A percentile compares a stretch with the other conserved stretches of the same genome.
Evolutionary conservation across 2,113 vertebrate genomes (phyloP).

Genomic region (Leucopsar rothschildi): DNA sequence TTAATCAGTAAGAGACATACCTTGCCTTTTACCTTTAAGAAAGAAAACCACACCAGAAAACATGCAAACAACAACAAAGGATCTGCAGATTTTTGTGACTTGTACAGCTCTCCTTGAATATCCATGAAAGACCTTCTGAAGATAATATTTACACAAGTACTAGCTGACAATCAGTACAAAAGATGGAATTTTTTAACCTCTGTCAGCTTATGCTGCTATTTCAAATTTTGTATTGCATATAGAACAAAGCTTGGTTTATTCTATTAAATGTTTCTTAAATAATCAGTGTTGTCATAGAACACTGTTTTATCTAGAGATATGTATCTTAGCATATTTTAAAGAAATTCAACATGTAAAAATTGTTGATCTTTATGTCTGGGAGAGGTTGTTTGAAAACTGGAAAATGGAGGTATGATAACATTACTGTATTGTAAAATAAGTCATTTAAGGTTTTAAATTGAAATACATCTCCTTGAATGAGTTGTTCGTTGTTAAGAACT

Average conservation of each 20-base stretch:
- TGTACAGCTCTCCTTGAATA: not conserved
- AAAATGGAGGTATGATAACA: not conserved
- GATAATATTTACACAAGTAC: not conserved
- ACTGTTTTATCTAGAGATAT: not conserved
- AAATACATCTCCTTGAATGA: not conserved
- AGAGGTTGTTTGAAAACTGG: not conserved
- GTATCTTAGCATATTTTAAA: not conserved
- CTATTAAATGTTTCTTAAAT: not conserved
- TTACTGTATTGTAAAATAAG: not conserved
- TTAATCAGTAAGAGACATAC: not conserved
- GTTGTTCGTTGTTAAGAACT: not conserved
- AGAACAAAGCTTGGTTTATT: not conserved
- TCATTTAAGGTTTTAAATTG: not conserved
- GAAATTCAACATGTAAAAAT: not conserved
- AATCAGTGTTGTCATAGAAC: not conserved
- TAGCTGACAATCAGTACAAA: not conserved
- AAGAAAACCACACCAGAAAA: not conserved
- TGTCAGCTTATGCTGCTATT: not conserved
- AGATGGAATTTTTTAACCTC: not conserved
- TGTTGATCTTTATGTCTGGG: not conserved
- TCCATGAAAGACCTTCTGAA: not conserved
- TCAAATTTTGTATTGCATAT: not conserved
- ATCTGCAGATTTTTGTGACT: not conserved
- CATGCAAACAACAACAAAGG: not conserved
- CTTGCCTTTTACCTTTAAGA: not conserved